These are phyloP conservation scores for Lophius piscatorius DNA, from an alignment of 2,113 vertebrate species.

Conservation along the genomic window DNA sequence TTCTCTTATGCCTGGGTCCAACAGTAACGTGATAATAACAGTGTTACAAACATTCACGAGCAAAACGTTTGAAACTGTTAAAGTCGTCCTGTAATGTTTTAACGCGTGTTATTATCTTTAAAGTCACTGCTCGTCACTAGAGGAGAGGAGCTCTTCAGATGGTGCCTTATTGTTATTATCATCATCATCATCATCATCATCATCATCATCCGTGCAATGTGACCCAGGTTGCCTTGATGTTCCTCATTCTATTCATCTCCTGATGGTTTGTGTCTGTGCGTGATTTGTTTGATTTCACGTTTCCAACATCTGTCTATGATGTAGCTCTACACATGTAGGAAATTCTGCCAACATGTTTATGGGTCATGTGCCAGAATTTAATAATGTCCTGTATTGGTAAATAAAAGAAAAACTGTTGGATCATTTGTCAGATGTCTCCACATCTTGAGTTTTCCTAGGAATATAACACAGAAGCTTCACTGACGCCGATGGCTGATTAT, in stretches of 20 bases:
- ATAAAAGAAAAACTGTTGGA: slow-evolving; percentile 49
- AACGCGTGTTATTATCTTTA: slow-evolving; percentile 5
- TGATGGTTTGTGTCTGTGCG: no score
- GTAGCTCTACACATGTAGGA: slow-evolving; percentile 20
- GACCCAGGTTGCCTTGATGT: slow-evolving; percentile 74
- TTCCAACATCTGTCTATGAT: slow-evolving; percentile 5
- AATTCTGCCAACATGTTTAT: slow-evolving; percentile 25
- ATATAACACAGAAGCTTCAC: no score
- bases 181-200: no score
- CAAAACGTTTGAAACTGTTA: slow-evolving; percentile 55
- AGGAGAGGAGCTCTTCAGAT: slow-evolving; percentile 29
- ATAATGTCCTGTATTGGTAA: slow-evolving; percentile 41
- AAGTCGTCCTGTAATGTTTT: slow-evolving; percentile 21
- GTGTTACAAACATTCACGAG: slow-evolving; percentile 43
- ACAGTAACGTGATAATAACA: neutral
- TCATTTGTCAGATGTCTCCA: no score
- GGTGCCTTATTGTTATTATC: slow-evolving; percentile 74
- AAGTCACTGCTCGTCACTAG: slow-evolving; percentile 34
- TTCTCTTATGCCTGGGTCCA: neutral
- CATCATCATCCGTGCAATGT: slow-evolving; percentile 53
- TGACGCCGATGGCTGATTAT: no score
- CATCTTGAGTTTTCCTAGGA: no score
- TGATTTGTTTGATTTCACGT: slow-evolving; percentile 36
- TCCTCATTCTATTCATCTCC: no score
- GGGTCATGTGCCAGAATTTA: slow-evolving; percentile 45